phyloP scores from a whole-genome alignment of 2,888 invertebrate species.

The Dryadula phaetusa region DNA sequence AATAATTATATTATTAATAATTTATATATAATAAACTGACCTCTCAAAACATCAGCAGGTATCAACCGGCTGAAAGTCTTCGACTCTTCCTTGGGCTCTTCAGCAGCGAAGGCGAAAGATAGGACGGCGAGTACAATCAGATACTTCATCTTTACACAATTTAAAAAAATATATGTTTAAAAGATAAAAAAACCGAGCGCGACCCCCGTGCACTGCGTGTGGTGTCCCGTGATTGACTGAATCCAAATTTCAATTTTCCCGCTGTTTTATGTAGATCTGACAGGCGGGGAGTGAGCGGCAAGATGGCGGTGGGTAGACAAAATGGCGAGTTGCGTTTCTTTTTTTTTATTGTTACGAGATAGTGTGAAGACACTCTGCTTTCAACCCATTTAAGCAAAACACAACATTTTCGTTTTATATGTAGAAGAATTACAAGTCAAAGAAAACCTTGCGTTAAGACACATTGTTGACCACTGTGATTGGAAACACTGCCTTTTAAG shows the following conservation, averaged over 20 bases:
- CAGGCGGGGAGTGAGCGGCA: conserved; percentile 70
- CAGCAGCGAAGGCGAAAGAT: conserved; percentile 82
- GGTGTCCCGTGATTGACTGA: conserved; percentile 72
- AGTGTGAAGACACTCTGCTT: neutral
- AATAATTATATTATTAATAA: neutral
- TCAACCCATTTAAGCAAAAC: too few species aligned
- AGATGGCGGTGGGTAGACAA: conserved; percentile 48
- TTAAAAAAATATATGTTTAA: conserved; percentile 36
- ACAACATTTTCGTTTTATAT: too few species aligned
- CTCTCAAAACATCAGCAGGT: conserved; percentile 95
- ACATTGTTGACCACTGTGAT: too few species aligned
- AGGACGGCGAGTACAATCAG: conserved; percentile 80
- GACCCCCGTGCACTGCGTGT: conserved; percentile 61
- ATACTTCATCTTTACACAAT: conserved; percentile 79
- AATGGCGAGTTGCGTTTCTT: conserved; percentile 20
- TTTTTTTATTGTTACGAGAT: conserved; percentile 8
- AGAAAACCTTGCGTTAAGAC: too few species aligned
- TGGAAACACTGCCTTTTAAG: too few species aligned
- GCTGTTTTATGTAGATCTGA: conserved; percentile 66
- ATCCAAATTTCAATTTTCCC: conserved; percentile 62
- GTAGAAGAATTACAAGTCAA: too few species aligned
- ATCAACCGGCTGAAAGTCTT: conserved; percentile 93
- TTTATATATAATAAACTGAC: conserved; percentile 82
- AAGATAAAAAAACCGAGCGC: conserved; percentile 57
- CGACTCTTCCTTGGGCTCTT: conserved; percentile 83